phyloP scores from a whole-genome alignment of 2,888 invertebrate species.

The Neoaliturus tenellus region DNA sequence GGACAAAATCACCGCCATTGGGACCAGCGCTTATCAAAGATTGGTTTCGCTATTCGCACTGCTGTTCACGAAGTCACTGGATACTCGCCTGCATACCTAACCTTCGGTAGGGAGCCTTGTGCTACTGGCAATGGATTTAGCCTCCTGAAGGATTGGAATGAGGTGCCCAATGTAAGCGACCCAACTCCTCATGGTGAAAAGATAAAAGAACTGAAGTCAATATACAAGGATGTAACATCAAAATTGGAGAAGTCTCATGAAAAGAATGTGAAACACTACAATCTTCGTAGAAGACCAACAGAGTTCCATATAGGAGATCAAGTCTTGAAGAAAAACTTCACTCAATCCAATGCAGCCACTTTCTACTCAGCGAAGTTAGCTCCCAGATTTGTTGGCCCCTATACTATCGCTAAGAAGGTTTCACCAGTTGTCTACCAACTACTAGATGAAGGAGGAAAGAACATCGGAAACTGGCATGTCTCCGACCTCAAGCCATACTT shows the following conservation, averaged over 20 bases:
- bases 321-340: constrained; percentile 40
- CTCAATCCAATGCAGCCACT: constrained; percentile 58
- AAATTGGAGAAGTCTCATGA: background rate
- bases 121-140: background rate
- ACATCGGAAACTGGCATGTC: constrained; percentile 59
- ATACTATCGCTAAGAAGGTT: constrained; percentile 34
- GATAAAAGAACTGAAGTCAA: background rate
- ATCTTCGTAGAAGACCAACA: constrained; percentile 44
- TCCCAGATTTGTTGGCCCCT: constrained; percentile 60
- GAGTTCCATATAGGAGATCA: background rate
- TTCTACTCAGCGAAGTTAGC: constrained; percentile 60
- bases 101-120: constrained; percentile 15
- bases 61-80: constrained; percentile 62
- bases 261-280: constrained; percentile 2
- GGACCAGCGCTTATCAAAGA: constrained; percentile 63
- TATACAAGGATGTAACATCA: constrained; percentile 6
- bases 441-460: background rate
- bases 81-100: constrained; percentile 64
- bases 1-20: constrained; percentile 66
- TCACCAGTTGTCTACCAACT: constrained; percentile 61
- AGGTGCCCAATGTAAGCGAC: background rate
- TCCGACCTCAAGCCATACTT: constrained; percentile 53
- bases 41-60: constrained; percentile 65
- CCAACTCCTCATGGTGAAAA: background rate
- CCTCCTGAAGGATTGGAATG: background rate